Conservation (phyloP, 2,888 invertebrate genomes). For the Torymus tubicola region DNA sequence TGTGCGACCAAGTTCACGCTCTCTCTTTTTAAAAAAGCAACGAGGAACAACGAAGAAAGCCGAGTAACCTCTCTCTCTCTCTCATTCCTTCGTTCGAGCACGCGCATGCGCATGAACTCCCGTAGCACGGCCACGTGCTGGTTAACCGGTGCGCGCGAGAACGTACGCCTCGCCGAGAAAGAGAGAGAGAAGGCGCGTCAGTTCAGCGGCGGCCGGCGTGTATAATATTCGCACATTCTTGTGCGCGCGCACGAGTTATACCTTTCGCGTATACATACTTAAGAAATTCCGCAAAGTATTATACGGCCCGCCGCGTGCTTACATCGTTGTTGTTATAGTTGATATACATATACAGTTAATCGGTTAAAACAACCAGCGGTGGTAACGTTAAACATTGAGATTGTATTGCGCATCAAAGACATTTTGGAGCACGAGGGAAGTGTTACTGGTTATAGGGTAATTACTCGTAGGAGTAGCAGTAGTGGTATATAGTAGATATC, state of each 20-base stretch:
- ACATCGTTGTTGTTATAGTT: not conserved
- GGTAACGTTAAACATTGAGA: too few relatives aligned
- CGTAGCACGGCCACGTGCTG: conserved; percentile 22
- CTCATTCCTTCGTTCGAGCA: not conserved
- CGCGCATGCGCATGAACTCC: not conserved
- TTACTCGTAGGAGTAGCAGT: too few relatives aligned
- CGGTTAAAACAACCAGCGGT: too few relatives aligned
- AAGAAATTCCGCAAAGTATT: too few relatives aligned
- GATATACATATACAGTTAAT: too few relatives aligned
- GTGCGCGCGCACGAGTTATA: not conserved
- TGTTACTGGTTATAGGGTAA: not conserved
- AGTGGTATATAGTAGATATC: too few relatives aligned
- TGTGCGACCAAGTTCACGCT: conserved; percentile 25
- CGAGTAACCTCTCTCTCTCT: too few relatives aligned
- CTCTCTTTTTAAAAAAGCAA: too few relatives aligned
- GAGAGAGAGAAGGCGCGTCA: not conserved
- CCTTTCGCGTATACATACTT: too few relatives aligned
- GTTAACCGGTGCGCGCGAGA: not conserved
- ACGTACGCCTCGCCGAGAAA: not conserved
- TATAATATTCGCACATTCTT: conserved; percentile 24
- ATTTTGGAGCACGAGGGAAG: not conserved
- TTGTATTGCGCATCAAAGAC: not conserved
- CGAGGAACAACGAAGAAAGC: too few relatives aligned
- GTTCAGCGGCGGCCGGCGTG: conserved; percentile 26
- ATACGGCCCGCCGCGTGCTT: too few relatives aligned